A percentile compares a stretch with the other conserved stretches of the same genome.
phyloP scores from a whole-genome alignment of 2,113 vertebrate genomes.

The Aegotheles bennettii region DNA sequence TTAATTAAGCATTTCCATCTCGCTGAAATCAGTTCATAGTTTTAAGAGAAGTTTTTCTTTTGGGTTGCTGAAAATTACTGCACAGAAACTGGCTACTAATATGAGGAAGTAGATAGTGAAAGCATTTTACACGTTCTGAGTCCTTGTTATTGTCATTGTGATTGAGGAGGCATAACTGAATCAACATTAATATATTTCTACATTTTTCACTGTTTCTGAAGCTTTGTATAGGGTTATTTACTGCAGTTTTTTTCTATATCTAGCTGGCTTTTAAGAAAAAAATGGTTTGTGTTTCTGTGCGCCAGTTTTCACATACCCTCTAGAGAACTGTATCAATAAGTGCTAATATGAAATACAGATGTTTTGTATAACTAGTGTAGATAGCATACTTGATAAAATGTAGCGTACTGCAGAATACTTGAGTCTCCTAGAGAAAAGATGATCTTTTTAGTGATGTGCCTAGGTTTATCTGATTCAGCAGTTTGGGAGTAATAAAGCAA shows the following conservation, averaged over 20 bases:
- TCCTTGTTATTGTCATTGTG: not conserved
- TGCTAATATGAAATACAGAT: not conserved
- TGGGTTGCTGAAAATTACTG: not conserved
- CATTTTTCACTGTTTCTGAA: not conserved
- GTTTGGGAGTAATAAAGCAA: not conserved
- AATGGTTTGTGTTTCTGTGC: not conserved
- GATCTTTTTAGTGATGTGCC: not conserved
- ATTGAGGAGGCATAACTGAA: not conserved
- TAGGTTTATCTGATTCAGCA: not conserved
- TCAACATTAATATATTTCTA: not conserved
- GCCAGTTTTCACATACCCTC: accelerated
- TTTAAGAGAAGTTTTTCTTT: not conserved
- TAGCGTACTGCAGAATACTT: not conserved
- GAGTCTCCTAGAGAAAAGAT: not conserved
- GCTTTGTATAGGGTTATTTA: not conserved
- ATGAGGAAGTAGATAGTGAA: not conserved
- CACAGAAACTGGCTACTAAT: not conserved
- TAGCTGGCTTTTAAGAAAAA: not conserved
- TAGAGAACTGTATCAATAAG: not conserved
- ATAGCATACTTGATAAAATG: not conserved
- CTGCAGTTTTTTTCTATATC: not conserved
- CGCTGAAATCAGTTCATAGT: not conserved
- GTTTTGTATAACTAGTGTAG: not conserved
- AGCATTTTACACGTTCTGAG: not conserved
- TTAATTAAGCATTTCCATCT: not conserved